Evolutionary conservation across 2,797 vertebrate species (phyloP).

Genomic region (Prionace glauca): DNA sequence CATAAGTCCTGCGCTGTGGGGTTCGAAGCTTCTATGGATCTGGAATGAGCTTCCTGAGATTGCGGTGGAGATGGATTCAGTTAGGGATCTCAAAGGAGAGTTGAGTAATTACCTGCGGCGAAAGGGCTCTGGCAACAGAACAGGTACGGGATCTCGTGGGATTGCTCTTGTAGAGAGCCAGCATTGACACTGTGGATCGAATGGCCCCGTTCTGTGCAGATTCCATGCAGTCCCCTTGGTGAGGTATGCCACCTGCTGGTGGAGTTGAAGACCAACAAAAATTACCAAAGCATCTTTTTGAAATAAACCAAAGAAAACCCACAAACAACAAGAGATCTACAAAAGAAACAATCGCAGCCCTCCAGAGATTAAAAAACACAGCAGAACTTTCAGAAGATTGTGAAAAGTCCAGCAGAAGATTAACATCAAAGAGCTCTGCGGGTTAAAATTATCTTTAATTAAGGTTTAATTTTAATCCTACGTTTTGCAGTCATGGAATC

Average conservation of each 20-base stretch:
- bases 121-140: too few species aligned
- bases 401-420: not conserved
- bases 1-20: too few species aligned
- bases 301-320: not conserved
- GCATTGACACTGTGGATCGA: not conserved
- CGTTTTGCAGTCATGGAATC: not conserved
- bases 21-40: too few species aligned
- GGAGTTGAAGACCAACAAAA: not conserved
- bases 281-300: not conserved
- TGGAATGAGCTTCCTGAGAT: too few species aligned
- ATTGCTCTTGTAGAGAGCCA: not conserved
- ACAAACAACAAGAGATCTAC: not conserved
- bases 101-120: too few species aligned
- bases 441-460: not conserved
- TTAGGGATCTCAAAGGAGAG: too few species aligned
- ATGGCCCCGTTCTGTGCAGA: not conserved
- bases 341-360: not conserved
- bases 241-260: conserved; percentile 5
- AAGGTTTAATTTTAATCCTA: not conserved
- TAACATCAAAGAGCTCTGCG: not conserved
- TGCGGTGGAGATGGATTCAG: too few species aligned
- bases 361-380: not conserved
- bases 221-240: not conserved
- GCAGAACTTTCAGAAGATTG: not conserved
- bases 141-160: not conserved